Evolutionary conservation across 23 tunicate species (phyloP), one percentile per base, ranked within the genome.

Genomic region (Trididemnum nubilum): DNA sequence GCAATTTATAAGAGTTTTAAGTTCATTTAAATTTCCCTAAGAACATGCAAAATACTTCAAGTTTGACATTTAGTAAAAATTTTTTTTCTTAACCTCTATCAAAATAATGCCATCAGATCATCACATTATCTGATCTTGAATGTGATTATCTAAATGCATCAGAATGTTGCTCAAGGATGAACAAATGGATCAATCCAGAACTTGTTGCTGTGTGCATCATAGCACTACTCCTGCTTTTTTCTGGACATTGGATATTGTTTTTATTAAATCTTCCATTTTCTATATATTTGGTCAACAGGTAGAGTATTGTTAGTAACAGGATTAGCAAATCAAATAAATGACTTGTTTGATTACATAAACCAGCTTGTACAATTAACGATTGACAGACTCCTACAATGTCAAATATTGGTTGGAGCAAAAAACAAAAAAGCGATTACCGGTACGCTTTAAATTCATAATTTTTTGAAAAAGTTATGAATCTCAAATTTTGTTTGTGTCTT

Each of bases 101-200:
- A 9, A 9, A 49, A 49, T n/a, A n/a, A n/a, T n/a, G n/a, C 70
- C 15, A 67, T 9, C 82, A 93, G 96, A 69, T 95, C 0, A 90
- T 95, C 28, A 89, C 96, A 35, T 76, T 95, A 39, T 95, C 99
- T 15, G 99, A 95, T 65, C 58, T 95, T 82, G 99, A 95, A 86
- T 95, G 99, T 72, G 99, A 95, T 65, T 95, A 95, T 71, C 67
- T 95, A 32, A 95, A 95, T 66, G 95, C 99, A 18, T 88, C 96
- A 50, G 38, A 96, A 65, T 90, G 96, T 79, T 95, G 99, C 60
- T 31, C 79, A 50, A 82, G 77, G 36, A 35, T 95, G 72, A 95
- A 95, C 78, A 82, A 82, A 63, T 72, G 86, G 76, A 87, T 90
- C 25, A 24, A 86, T 21, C 96, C 96, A 57, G 99, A 95, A 74